A percentile compares a stretch with the other conserved stretches of the same genome.
Conservation (phyloP, 2,888 invertebrate genomes). For the Sabatieria punctata region DNA sequence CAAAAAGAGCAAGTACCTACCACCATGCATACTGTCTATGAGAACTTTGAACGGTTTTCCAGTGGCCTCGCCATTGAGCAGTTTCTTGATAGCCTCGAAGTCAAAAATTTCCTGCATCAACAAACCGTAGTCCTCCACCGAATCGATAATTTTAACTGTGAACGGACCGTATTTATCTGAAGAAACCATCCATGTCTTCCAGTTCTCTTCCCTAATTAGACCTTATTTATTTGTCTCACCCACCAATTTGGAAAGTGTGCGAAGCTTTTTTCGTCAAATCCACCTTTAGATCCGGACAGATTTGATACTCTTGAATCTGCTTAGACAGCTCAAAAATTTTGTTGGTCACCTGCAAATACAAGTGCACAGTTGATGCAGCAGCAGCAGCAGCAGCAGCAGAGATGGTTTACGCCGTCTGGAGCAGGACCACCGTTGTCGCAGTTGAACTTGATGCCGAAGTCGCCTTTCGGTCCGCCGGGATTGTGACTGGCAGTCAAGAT, state of each 20-base stretch:
- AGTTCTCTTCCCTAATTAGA: not conserved
- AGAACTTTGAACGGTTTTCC: conserved; percentile 57
- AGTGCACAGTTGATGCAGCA: not conserved
- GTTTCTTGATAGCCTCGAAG: conserved; percentile 55
- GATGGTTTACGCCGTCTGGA: conserved; percentile 51
- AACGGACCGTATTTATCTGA: conserved; percentile 49
- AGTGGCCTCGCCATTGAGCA: conserved; percentile 48
- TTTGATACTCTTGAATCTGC: conserved; percentile 57
- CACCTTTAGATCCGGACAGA: conserved; percentile 56
- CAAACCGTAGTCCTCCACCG: conserved; percentile 66
- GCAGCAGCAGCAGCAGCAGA: not conserved
- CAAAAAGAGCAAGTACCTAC: conserved; percentile 37
- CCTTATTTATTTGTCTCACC: not conserved
- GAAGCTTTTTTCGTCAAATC: conserved; percentile 56
- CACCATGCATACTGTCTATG: conserved; percentile 85
- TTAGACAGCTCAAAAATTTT: conserved; percentile 65
- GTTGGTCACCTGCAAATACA: conserved; percentile 45
- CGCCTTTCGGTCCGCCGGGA: conserved; percentile 88
- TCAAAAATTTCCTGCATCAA: conserved; percentile 95
- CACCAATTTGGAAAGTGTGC: conserved; percentile 46
- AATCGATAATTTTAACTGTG: conserved; percentile 70
- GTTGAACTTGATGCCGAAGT: conserved; percentile 98
- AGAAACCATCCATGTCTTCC: conserved; percentile 11
- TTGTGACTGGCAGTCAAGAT: conserved; percentile 96
- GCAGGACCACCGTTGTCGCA: conserved; percentile 91